phyloP scores from a whole-genome alignment of 2,888 invertebrate genomes.

The Koerneria pararmatus region DNA sequence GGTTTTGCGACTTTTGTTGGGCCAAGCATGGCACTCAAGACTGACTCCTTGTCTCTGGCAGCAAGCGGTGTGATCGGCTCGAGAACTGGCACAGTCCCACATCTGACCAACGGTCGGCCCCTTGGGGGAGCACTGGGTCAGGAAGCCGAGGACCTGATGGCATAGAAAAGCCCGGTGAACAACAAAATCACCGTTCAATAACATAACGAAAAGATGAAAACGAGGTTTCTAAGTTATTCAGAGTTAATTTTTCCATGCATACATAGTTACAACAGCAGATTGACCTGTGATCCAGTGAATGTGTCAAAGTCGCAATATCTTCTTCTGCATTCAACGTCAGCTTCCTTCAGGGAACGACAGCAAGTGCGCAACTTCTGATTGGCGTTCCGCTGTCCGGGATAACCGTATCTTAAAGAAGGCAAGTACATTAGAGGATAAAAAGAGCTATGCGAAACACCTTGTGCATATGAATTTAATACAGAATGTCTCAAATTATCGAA shows the following conservation, averaged over 20 bases:
- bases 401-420: constrained; percentile 29
- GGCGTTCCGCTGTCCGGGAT: constrained; percentile 34
- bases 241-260: background rate
- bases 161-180: too few species aligned
- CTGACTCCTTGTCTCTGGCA: constrained; percentile 38
- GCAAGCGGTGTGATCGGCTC: constrained; percentile 51
- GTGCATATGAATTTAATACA: too few species aligned
- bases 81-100: constrained; percentile 58
- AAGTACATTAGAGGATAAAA: background rate
- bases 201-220: too few species aligned
- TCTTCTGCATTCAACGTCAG: constrained; percentile 53
- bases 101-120: constrained; percentile 59
- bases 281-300: too few species aligned
- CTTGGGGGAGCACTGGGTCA: constrained; percentile 49
- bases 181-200: too few species aligned
- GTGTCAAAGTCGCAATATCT: constrained; percentile 57
- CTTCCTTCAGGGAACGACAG: constrained; percentile 52
- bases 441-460: too few species aligned
- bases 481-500: too few species aligned
- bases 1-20: too few species aligned
- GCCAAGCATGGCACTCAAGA: too few species aligned
- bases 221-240: too few species aligned
- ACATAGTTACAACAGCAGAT: too few species aligned
- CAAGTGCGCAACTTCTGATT: constrained; percentile 54
- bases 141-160: constrained; percentile 47